Base-by-base conservation (phyloP, 2,113 vertebrate genomes). In the Grammomys surdaster region DNA sequence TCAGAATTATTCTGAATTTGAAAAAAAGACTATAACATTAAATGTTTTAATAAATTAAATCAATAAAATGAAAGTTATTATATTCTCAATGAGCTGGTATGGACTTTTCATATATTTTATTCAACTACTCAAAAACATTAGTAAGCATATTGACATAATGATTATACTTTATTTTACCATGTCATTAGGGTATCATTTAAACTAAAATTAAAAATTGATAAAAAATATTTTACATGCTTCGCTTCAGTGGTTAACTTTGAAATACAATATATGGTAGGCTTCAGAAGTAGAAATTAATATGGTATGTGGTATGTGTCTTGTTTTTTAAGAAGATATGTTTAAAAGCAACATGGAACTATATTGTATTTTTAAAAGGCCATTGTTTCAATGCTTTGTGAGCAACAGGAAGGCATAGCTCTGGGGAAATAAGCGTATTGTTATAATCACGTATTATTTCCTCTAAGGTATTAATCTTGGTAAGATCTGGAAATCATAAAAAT, bases 251-350 rank as follows among this genome's bases (percentile, higher is more conserved):
- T 80, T 56, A n/a, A 63, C 5, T 96, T 40, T 91, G 76, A 89
- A 46, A 78, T 51, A 28, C 2, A 65, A 16, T 43, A 77, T 46
- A n/a, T 63, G 3, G 5, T 36, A 81, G 4, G 10, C 31, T 73
- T 95, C 72, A 84, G n/a, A 88, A 80, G 33, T 4, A 90, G 43
- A 40, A 86, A n/a, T 14, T 90, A 90, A n/a, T 33, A 48, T 51
- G 76, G 31, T 54, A 12, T 80, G 3, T 80, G 31, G 31, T 31
- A 54, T 36, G 17, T 80, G 40, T 40, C 46, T 17, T 33, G 0
- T 56, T 26, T 40, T 54, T 40, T 58, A 12, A 40, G 36, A 58
- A 60, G 80, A 58, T 8, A 6, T 60, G n/a, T 60, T 26, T 14
- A 60, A 56, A 4, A 60, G 5, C 56, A 58, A 82, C 19, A 13